These are phyloP conservation scores for Cebidichthys violaceus DNA, from an alignment of 2,113 vertebrate genomes.

Conservation along the genomic window DNA sequence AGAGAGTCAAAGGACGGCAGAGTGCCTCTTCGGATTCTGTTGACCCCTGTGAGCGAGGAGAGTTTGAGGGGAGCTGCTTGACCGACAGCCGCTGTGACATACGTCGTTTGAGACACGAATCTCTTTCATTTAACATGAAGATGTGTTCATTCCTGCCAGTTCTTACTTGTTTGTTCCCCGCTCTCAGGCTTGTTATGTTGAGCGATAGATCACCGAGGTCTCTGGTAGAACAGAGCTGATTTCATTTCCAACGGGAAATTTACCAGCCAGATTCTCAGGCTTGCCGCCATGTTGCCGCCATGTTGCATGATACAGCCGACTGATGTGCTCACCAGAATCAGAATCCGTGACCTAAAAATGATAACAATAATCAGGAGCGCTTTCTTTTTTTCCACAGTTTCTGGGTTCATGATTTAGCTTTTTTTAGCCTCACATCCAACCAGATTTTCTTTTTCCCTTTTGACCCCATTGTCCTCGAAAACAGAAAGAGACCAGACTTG, in stretches of 20 bases:
- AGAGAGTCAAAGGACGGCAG: conserved; percentile 42
- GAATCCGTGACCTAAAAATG: background rate
- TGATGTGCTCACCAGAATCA: background rate
- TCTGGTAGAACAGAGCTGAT: background rate
- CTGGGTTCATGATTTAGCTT: background rate
- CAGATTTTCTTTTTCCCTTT: background rate
- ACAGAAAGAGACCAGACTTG: background rate
- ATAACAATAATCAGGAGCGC: conserved; percentile 1
- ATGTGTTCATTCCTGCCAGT: conserved; percentile 5
- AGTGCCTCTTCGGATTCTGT: conserved; percentile 53
- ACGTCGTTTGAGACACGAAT: conserved; percentile 26
- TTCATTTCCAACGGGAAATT: background rate
- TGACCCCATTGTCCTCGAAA: background rate
- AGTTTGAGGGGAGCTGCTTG: conserved; percentile 32
- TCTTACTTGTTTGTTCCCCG: background rate
- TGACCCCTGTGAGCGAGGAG: conserved; percentile 46
- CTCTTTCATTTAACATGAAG: conserved; percentile 8
- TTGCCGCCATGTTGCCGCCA: background rate
- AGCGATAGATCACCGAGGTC: conserved; percentile 19
- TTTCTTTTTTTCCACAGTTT: background rate
- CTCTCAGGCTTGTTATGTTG: conserved; percentile 10
- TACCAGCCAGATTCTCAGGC: background rate
- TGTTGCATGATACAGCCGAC: background rate
- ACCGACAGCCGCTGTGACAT: conserved; percentile 49
- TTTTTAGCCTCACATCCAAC: conserved; percentile 1